Conservation (phyloP, 2,797 vertebrate genomes). For the Tolypeutes matacus region DNA sequence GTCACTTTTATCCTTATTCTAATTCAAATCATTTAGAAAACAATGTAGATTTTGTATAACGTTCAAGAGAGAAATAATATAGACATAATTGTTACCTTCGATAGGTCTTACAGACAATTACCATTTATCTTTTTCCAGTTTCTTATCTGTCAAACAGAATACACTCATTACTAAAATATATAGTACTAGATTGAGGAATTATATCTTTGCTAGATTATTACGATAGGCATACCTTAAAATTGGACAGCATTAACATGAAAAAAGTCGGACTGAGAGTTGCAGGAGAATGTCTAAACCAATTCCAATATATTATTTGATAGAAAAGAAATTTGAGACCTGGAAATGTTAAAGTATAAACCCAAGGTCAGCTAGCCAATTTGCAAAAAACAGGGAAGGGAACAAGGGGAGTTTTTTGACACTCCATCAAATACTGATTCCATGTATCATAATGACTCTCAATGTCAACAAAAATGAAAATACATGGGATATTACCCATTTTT, state of each 20-base stretch:
- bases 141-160: neutral
- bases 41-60: neutral
- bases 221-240: neutral
- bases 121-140: neutral
- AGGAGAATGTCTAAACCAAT: neutral
- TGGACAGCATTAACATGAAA: neutral
- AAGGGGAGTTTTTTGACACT: neutral
- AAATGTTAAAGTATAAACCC: neutral
- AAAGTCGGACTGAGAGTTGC: neutral
- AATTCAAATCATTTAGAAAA: neutral
- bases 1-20: neutral
- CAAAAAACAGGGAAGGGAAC: too few species aligned
- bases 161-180: neutral
- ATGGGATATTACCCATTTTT: neutral
- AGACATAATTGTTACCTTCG: too few species aligned
- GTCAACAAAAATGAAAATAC: neutral
- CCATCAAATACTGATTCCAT: neutral
- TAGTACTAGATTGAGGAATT: neutral
- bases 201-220: conserved; percentile 11
- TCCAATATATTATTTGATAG: neutral
- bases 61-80: neutral
- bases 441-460: neutral
- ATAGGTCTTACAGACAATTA: neutral
- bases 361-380: neutral
- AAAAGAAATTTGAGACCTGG: neutral